These are phyloP conservation scores for Mohoua ochrocephala DNA, from an alignment of 2,113 vertebrate species.

Conservation along the genomic window DNA sequence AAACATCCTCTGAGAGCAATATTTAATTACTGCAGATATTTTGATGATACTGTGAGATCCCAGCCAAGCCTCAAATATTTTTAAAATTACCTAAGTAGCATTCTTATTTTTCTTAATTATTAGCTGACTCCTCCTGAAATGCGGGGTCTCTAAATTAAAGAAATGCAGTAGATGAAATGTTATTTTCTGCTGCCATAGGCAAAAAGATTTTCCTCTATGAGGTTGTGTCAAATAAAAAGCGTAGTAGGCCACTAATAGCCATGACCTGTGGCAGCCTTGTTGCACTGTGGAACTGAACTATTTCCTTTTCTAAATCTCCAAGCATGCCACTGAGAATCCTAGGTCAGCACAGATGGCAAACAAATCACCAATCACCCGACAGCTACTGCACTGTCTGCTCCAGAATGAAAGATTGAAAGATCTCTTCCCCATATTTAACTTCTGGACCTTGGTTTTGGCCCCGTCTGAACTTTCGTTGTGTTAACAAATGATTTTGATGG, in stretches of 20 bases:
- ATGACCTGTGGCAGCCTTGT: conserved; percentile 48
- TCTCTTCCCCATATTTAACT: background rate
- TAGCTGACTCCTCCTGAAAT: conserved; percentile 20
- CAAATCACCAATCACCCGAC: conserved; percentile 11
- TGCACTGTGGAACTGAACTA: conserved; percentile 44
- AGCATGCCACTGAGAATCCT: background rate
- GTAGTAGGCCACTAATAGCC: conserved; percentile 44
- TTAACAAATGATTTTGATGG: background rate
- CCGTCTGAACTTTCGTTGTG: background rate
- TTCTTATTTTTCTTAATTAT: conserved; percentile 25
- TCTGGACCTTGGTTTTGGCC: conserved; percentile 1
- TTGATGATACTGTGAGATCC: conserved; percentile 56
- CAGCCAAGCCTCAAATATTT: conserved; percentile 52
- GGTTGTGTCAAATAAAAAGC: conserved; percentile 45
- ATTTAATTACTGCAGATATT: conserved; percentile 67
- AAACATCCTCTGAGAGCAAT: conserved; percentile 49
- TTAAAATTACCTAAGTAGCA: conserved; percentile 12
- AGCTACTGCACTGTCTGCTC: background rate
- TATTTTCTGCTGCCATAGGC: conserved; percentile 55
- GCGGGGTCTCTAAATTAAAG: conserved; percentile 45
- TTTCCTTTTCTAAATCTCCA: conserved; percentile 24
- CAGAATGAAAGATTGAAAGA: background rate
- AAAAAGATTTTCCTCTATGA: conserved; percentile 27
- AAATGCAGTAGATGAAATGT: conserved; percentile 23
- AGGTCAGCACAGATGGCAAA: conserved; percentile 17